Evolutionary conservation across 2,797 vertebrate genomes (phyloP), one percentile per base, ranked within the genome.

Genomic region (Coreius guichenoti): DNA sequence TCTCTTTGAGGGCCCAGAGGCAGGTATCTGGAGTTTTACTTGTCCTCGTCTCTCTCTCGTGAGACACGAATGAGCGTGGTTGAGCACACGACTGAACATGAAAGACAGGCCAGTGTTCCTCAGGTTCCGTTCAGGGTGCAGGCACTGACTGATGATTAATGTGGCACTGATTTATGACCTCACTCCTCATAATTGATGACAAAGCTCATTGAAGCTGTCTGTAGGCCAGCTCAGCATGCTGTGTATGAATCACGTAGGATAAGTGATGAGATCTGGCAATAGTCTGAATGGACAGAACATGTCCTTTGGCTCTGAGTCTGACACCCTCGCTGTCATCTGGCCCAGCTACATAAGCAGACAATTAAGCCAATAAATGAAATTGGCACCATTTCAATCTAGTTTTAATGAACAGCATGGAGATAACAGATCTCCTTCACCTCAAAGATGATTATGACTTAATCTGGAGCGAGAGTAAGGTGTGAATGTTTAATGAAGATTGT

Each of bases 331-430:
- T 91, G 92, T 94, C 94, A 94, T 94, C 93, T 90, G 88, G 92
- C 91, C 91, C 90, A 92, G 93, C 93, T 93, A 90, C 92, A 93
- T 93, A 92, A 93, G 90, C 93, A 91, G 93, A 94, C 93, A 94
- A 94, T 95, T 95, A 95, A 91, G 92, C 90, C 94, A 93, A 93
- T 93, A 93, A 93, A 93, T 92, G 91, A 90, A 94, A 94, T 95
- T 91, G 92, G 91, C 92, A 92, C 92, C 90, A 89, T 91, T 90
- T 91, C 92, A 91, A 93, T 94, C 91, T 93, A 93, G 86, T 91
- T 94, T 94, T 95, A 95, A 95, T 94, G 93, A 95, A 93, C 88
- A 81, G 87, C 87, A 90, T 88, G 92, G 92, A 90, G 89, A 92
- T 89, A 85, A 79, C 84, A 89, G 88, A 88, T 88, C 88, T 92